These are phyloP conservation scores for Apotomis turbidana DNA, from an alignment of 2,888 invertebrate species.

Conservation along the genomic window DNA sequence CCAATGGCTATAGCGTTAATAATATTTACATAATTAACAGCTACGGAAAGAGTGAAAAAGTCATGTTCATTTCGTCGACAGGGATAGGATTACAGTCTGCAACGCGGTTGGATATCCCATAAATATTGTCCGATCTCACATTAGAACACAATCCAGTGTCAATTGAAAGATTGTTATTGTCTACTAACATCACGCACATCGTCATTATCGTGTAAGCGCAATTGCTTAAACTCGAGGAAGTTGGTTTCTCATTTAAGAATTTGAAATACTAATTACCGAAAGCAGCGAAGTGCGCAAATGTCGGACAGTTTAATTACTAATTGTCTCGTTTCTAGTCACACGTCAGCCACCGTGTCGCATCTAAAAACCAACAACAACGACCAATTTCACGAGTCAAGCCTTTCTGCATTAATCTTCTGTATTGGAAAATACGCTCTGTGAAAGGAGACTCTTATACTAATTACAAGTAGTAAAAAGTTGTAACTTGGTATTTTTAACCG, in stretches of 20 bases:
- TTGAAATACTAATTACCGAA: constrained; percentile 31
- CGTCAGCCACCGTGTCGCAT: constrained; percentile 26
- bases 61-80: not conserved
- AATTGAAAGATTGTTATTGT: not conserved
- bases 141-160: not conserved
- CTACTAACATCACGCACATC: not conserved
- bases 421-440: no score
- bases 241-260: constrained; percentile 23
- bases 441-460: no score
- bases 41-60: not conserved
- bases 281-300: constrained; percentile 21
- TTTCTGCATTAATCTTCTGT: no score
- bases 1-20: not conserved
- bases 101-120: not conserved
- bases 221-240: constrained; percentile 1
- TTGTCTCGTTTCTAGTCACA: constrained; percentile 53
- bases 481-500: no score
- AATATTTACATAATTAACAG: not conserved
- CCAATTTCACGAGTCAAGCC: not conserved
- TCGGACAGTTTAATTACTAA: constrained; percentile 53
- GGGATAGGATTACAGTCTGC: not conserved
- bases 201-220: not conserved
- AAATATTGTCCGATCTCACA: not conserved
- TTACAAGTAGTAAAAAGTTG: no score
- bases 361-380: constrained; percentile 12